A percentile compares a stretch with the other conserved stretches of the same genome.
Conservation (phyloP, 2,888 invertebrate genomes). For the Ectemnius continuus region DNA sequence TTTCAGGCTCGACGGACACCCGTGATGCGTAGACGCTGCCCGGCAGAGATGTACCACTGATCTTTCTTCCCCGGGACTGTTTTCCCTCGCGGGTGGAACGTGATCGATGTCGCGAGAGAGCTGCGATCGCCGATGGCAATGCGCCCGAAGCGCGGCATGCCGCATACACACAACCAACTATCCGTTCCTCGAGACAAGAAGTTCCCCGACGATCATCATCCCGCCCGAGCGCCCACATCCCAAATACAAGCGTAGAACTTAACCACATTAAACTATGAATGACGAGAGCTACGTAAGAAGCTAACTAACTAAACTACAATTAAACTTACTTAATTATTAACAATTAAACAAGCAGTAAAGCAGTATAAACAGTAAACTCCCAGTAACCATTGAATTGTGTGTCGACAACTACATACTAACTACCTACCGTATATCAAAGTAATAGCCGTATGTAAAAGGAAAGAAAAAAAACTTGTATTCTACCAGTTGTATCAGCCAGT, state of each 20-base stretch:
- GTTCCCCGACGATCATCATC: slow-evolving; percentile 15
- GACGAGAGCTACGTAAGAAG: slow-evolving; percentile 76
- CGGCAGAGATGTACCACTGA: slow-evolving; percentile 16
- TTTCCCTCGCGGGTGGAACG: neutral
- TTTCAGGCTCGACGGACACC: slow-evolving; percentile 5
- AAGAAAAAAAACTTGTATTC: slow-evolving; percentile 76
- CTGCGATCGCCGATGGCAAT: slow-evolving; percentile 33
- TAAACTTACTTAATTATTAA: slow-evolving; percentile 78
- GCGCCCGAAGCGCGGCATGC: slow-evolving; percentile 40
- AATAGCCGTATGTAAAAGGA: slow-evolving; percentile 78
- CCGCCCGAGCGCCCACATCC: slow-evolving; percentile 20
- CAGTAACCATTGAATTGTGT: slow-evolving; percentile 78
- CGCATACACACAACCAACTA: slow-evolving; percentile 29
- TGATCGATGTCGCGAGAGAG: slow-evolving; percentile 19
- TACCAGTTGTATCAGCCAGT: slow-evolving; percentile 77
- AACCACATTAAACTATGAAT: slow-evolving; percentile 76
- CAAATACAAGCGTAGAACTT: slow-evolving; percentile 75
- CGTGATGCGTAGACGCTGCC: slow-evolving; percentile 19
- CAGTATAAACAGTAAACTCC: slow-evolving; percentile 77
- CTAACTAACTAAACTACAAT: slow-evolving; percentile 77
- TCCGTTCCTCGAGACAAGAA: slow-evolving; percentile 34
- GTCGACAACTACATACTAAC: slow-evolving; percentile 79
- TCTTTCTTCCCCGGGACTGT: slow-evolving; percentile 14
- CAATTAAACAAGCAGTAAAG: slow-evolving; percentile 77
- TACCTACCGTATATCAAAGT: slow-evolving; percentile 78